phyloP scores from a whole-genome alignment of 1,140 invertebrate genomes.

The Plectrocnemia conspersa region DNA sequence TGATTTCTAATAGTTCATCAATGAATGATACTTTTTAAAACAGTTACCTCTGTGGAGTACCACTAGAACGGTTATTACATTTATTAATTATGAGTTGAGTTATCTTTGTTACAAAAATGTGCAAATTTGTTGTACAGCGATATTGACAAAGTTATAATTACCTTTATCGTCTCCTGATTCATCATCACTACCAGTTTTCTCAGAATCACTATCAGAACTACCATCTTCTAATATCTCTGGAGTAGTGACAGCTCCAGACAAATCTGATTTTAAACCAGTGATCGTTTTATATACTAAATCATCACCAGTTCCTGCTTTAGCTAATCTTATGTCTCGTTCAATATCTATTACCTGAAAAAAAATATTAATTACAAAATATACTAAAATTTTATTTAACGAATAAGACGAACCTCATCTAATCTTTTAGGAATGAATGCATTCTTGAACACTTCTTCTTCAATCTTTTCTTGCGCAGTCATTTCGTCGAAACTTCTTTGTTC shows the following conservation, averaged over 20 bases:
- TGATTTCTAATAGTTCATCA: too few species aligned
- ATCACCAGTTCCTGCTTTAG: conserved; percentile 67
- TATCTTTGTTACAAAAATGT: too few species aligned
- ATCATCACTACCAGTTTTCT: conserved; percentile 40
- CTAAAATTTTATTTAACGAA: neutral
- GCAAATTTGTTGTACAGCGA: too few species aligned
- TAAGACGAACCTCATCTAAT: conserved; percentile 70
- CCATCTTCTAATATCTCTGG: conserved; percentile 54
- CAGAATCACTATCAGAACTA: conserved; percentile 47
- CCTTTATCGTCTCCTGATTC: conserved; percentile 45
- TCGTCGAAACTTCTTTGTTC: conserved; percentile 56
- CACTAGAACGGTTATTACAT: too few species aligned
- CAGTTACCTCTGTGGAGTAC: too few species aligned
- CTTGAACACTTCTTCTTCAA: conserved; percentile 90
- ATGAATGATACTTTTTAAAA: too few species aligned
- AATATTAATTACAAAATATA: neutral
- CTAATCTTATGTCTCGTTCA: conserved; percentile 81
- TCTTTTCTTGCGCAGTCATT: conserved; percentile 64
- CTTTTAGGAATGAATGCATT: conserved; percentile 91
- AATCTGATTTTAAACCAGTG: conserved; percentile 74
- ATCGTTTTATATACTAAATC: conserved; percentile 81
- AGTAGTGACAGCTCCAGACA: conserved; percentile 64
- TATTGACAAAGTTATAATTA: conserved; percentile 34
- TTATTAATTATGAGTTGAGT: neutral
- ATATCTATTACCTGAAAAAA: conserved; percentile 72